Percentiles rank a stretch among this genome's conserved stretches.
These are phyloP conservation scores for Polyploca ridens DNA, from an alignment of 2,888 invertebrate species.

Conservation along the genomic window DNA sequence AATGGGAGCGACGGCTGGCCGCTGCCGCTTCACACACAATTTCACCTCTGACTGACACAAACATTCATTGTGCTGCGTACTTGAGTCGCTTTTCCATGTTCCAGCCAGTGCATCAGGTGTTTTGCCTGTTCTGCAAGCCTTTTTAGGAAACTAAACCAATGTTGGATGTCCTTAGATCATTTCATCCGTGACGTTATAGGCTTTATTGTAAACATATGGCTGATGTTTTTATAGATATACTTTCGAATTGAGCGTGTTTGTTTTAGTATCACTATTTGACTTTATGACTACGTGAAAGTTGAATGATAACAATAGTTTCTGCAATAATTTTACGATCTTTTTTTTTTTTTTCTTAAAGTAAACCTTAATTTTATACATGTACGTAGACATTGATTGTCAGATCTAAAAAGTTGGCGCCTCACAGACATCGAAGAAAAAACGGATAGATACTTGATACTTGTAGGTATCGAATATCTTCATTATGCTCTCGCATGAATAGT, in stretches of 20 bases:
- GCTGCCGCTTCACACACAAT: constrained; percentile 84
- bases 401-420: constrained; percentile 68
- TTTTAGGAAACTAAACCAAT: neutral
- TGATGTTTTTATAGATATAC: too few species aligned
- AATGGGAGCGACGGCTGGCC: constrained; percentile 83
- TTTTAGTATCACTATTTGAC: too few species aligned
- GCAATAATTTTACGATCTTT: neutral
- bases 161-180: neutral
- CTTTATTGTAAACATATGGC: neutral
- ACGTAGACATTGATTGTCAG: constrained; percentile 25
- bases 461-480: constrained; percentile 52
- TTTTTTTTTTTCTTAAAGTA: constrained; percentile 23
- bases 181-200: neutral
- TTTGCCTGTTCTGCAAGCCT: constrained; percentile 33
- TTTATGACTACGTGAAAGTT: neutral
- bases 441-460: constrained; percentile 59
- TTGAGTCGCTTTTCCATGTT: constrained; percentile 49
- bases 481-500: constrained; percentile 61
- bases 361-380: constrained; percentile 26
- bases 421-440: constrained; percentile 49
- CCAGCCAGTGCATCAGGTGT: constrained; percentile 61
- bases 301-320: neutral
- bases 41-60: constrained; percentile 84
- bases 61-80: constrained; percentile 79
- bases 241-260: too few species aligned